Percentiles rank a stretch among this genome's conserved stretches.
These are phyloP conservation scores for Temnothorax ravouxi DNA, from an alignment of 2,888 invertebrate genomes.

Conservation along the genomic window DNA sequence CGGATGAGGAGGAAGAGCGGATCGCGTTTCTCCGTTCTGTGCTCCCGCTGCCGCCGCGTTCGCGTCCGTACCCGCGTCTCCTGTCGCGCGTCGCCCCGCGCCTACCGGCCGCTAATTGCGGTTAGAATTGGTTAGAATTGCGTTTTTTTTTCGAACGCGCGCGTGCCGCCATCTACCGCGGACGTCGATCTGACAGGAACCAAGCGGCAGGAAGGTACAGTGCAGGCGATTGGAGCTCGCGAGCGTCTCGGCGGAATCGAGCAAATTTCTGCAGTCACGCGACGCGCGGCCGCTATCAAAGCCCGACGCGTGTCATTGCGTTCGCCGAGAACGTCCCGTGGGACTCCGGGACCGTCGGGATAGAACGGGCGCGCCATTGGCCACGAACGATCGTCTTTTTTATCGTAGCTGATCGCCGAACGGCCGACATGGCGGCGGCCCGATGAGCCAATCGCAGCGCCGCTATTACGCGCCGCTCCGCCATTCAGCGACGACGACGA, in stretches of 20 bases:
- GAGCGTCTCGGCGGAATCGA: slow-evolving; percentile 63
- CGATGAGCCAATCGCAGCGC: slow-evolving; percentile 91
- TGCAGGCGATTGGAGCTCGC: slow-evolving; percentile 81
- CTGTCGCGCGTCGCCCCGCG: not conserved
- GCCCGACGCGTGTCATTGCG: not conserved
- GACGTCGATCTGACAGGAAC: slow-evolving; percentile 68
- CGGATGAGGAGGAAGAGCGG: slow-evolving; percentile 51
- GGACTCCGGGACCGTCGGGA: too few species aligned
- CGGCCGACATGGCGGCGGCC: slow-evolving; percentile 90
- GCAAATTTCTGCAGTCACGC: too few species aligned
- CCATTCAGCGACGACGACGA: slow-evolving; percentile 70
- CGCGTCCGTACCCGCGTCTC: not conserved
- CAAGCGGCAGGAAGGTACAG: slow-evolving; percentile 71
- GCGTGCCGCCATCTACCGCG: slow-evolving; percentile 82
- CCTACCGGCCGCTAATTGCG: slow-evolving; percentile 76
- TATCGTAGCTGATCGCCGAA: slow-evolving; percentile 82
- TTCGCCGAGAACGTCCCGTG: too few species aligned
- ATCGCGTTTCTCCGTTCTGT: not conserved
- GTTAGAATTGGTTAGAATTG: slow-evolving; percentile 83
- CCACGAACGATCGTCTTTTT: not conserved
- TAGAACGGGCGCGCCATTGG: not conserved
- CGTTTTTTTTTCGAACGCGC: slow-evolving; percentile 77
- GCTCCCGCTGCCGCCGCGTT: too few species aligned
- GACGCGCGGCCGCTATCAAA: not conserved
- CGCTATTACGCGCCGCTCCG: slow-evolving; percentile 86